Evolutionary conservation across 2,888 invertebrate species (phyloP).

Genomic region (Criorhina ranunculi): DNA sequence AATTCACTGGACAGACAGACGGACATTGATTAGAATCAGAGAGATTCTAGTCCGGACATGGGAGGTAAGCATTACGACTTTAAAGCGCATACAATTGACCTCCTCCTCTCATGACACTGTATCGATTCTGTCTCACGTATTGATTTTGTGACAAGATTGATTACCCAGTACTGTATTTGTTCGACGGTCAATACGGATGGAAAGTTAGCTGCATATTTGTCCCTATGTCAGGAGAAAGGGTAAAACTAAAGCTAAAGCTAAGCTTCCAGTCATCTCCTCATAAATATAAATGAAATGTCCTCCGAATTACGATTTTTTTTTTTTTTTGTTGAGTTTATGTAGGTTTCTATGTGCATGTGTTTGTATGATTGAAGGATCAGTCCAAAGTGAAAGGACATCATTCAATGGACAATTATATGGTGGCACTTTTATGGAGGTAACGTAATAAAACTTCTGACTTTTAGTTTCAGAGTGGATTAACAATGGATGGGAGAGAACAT

Average conservation of each 20-base stretch:
- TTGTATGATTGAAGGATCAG: conserved; percentile 37
- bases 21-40: conserved; percentile 75
- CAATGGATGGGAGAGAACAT: conserved; percentile 37
- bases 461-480: conserved; percentile 68
- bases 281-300: conserved; percentile 70
- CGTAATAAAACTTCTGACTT: conserved; percentile 72
- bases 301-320: conserved; percentile 33
- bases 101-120: not conserved
- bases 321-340: not conserved
- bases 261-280: conserved; percentile 45
- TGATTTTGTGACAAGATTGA: conserved; percentile 68
- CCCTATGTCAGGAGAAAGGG: not conserved
- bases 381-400: conserved; percentile 63
- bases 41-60: conserved; percentile 57
- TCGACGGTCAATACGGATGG: conserved; percentile 26
- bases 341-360: not conserved
- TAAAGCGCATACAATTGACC: conserved; percentile 46
- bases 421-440: conserved; percentile 73
- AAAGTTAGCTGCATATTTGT: conserved; percentile 49
- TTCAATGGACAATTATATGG: conserved; percentile 71
- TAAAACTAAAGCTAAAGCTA: conserved; percentile 43
- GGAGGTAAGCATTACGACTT: conserved; percentile 26
- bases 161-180: conserved; percentile 59
- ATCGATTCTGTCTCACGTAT: conserved; percentile 52
- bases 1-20: conserved; percentile 63